These are phyloP conservation scores for Zapornia atra DNA, from an alignment of 2,113 vertebrate species.

Conservation along the genomic window DNA sequence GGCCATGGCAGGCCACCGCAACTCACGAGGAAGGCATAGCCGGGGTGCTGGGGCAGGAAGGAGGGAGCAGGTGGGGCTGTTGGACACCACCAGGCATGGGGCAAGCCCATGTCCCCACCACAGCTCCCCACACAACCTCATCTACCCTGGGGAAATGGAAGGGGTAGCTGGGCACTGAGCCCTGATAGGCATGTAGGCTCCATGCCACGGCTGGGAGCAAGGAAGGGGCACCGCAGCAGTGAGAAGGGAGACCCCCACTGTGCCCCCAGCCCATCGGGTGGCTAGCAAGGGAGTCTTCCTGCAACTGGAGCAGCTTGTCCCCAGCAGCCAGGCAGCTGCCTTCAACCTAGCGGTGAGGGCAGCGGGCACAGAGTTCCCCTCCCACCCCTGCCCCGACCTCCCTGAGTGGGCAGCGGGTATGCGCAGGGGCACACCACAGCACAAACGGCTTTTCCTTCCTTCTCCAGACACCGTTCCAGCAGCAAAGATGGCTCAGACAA, in stretches of 20 bases:
- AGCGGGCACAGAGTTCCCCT: accelerated
- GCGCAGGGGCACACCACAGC: not conserved
- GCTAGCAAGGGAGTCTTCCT: not conserved
- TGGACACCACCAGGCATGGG: not conserved
- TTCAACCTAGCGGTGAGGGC: accelerated
- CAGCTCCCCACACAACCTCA: not conserved
- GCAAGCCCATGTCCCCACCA: accelerated
- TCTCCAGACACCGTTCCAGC: conserved; percentile 72
- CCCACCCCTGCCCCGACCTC: not conserved
- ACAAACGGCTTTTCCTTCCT: conserved; percentile 21
- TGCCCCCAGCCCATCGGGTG: not conserved
- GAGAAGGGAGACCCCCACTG: accelerated
- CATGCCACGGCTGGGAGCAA: accelerated
- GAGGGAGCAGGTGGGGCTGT: not conserved
- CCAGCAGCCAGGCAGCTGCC: not conserved
- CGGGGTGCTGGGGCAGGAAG: accelerated
- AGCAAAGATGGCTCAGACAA: conserved; percentile 90
- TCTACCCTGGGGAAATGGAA: not conserved
- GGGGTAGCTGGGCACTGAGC: not conserved
- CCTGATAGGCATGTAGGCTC: accelerated
- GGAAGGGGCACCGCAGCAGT: accelerated
- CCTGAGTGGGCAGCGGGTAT: accelerated
- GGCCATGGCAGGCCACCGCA: accelerated
- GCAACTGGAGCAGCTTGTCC: not conserved
- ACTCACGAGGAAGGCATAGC: not conserved